Conservation (phyloP, 2,113 vertebrate genomes). For the Excalfactoria chinensis region DNA sequence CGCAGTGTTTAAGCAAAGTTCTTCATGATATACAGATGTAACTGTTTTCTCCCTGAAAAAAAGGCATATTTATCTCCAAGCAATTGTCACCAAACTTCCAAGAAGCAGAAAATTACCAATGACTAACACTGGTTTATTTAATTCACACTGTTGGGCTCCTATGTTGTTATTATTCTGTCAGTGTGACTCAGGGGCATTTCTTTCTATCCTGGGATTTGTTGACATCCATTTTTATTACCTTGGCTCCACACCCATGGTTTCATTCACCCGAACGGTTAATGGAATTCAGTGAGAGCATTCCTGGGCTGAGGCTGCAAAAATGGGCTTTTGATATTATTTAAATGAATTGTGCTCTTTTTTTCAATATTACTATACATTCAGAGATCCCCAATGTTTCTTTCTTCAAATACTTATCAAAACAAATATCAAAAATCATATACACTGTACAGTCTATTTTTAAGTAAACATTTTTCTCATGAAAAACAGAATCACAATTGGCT, state of each 20-base stretch:
- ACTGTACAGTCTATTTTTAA: conserved; percentile 68
- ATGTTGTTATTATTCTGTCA: not conserved
- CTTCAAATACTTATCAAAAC: conserved; percentile 57
- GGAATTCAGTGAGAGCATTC: not conserved
- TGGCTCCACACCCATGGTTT: not conserved
- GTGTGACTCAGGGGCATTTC: not conserved
- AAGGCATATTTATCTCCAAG: not conserved
- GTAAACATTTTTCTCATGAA: conserved; percentile 61
- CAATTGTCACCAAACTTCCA: not conserved
- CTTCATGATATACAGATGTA: not conserved
- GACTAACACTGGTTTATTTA: not conserved
- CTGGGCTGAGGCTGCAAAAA: not conserved
- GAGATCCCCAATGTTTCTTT: conserved; percentile 52
- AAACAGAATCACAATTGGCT: conserved; percentile 53
- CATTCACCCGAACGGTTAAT: not conserved
- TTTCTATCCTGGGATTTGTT: not conserved
- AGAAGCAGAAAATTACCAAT: not conserved
- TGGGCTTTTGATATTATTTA: not conserved
- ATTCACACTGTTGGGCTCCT: not conserved
- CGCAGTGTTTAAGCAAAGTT: not conserved
- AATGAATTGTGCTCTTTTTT: not conserved
- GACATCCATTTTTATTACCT: not conserved
- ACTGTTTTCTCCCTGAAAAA: not conserved
- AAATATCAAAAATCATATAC: conserved; percentile 67
- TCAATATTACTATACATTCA: conserved; percentile 68